phyloP scores from a whole-genome alignment of 1,140 invertebrate species.

The Lepidostoma basale region DNA sequence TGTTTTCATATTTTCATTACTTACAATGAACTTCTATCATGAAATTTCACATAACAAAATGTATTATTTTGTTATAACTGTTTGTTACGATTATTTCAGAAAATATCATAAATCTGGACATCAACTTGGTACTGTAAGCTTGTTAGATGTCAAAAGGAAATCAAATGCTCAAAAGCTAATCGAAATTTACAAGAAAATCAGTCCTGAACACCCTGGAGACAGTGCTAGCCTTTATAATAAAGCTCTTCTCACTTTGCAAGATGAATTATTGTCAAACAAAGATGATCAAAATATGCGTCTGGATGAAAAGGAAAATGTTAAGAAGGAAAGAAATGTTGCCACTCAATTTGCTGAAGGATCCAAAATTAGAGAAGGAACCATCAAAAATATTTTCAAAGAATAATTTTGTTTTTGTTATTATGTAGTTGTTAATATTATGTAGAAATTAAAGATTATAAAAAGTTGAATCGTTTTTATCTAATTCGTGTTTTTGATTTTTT shows the following conservation, averaged over 20 bases:
- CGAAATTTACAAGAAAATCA: conserved; percentile 62
- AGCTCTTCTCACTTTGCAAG: conserved; percentile 45
- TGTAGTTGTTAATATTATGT: neutral
- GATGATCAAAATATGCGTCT: neutral
- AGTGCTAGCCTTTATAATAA: conserved; percentile 58
- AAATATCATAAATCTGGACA: conserved; percentile 66
- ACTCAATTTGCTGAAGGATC: conserved; percentile 49
- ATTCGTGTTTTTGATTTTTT: neutral
- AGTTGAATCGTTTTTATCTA: neutral
- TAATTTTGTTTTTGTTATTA: conserved; percentile 4
- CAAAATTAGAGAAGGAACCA: conserved; percentile 3
- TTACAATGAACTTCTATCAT: too few species aligned
- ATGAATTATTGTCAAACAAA: conserved; percentile 40
- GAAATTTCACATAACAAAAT: too few species aligned
- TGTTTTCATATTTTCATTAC: conserved; percentile 16
- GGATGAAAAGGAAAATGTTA: neutral
- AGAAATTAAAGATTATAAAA: neutral
- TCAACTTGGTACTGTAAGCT: conserved; percentile 58
- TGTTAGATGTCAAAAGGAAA: conserved; percentile 55
- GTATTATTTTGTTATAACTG: too few species aligned
- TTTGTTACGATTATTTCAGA: conserved; percentile 60
- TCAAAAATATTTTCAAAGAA: conserved; percentile 58
- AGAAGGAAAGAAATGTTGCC: conserved; percentile 38
- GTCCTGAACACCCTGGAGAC: conserved; percentile 58
- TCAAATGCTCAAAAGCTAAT: conserved; percentile 67